A percentile compares a stretch with the other conserved stretches of the same genome.
Conservation (phyloP, 2,113 vertebrate species). For the Dromas ardeola region DNA sequence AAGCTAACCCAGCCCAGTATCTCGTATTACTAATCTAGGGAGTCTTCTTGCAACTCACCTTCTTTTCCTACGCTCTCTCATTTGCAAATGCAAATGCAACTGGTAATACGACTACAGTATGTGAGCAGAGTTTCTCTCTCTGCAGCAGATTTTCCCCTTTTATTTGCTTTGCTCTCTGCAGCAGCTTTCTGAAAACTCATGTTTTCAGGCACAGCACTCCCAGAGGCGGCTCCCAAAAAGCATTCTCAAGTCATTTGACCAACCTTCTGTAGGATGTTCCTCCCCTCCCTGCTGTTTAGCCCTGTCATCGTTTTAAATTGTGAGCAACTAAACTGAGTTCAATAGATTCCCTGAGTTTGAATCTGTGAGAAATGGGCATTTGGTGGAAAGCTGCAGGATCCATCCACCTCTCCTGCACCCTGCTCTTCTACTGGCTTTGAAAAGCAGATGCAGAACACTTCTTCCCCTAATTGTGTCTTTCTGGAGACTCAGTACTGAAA, state of each 20-base stretch:
- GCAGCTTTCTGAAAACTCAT: not conserved
- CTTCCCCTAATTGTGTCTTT: not conserved
- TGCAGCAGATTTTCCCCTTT: not conserved
- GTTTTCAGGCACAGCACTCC: not conserved
- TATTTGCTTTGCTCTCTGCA: not conserved
- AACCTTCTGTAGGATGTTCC: not conserved
- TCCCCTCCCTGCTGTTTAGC: not conserved
- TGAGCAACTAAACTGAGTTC: not conserved
- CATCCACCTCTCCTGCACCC: not conserved
- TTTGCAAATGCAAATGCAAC: not conserved
- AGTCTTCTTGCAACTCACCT: not conserved
- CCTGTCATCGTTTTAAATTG: not conserved
- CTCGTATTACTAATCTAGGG: not conserved
- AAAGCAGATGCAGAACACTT: not conserved
- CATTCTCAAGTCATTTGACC: not conserved
- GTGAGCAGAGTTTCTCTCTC: not conserved
- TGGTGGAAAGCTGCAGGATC: not conserved
- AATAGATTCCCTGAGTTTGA: not conserved
- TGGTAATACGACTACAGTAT: not conserved
- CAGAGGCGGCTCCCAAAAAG: not conserved
- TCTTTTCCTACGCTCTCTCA: not conserved
- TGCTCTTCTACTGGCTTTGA: not conserved
- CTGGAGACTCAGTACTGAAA: not conserved
- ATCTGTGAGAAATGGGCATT: not conserved
- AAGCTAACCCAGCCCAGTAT: not conserved